Conservation (phyloP, 2,113 vertebrate genomes). For the Oncorhynchus tshawytscha region DNA sequence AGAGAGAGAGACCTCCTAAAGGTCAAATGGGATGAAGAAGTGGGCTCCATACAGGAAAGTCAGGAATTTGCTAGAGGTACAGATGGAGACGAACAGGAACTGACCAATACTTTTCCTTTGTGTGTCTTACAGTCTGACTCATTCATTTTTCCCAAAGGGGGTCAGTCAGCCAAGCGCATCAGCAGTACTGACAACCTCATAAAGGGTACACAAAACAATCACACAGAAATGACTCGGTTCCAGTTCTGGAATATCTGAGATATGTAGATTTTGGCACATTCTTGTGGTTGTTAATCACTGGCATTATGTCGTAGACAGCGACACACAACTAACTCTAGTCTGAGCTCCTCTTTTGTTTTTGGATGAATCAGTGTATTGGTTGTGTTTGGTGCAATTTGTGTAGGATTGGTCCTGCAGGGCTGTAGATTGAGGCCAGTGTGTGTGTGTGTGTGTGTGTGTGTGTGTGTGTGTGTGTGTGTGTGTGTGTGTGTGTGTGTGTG, state of each 20-base stretch:
- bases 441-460: not conserved
- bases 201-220: conserved; percentile 24
- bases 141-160: conserved; percentile 24
- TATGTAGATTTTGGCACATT: conserved; percentile 22
- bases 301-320: conserved; percentile 1
- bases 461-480: conserved; percentile 5
- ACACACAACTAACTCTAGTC: not conserved
- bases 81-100: conserved; percentile 30
- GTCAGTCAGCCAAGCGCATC: conserved; percentile 22
- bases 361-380: conserved; percentile 45
- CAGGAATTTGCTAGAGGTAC: conserved; percentile 29
- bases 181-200: conserved; percentile 33
- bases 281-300: conserved; percentile 33
- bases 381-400: not conserved
- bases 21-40: conserved; percentile 28
- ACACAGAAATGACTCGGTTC: conserved; percentile 25
- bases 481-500: not conserved
- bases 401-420: not conserved
- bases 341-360: conserved; percentile 36
- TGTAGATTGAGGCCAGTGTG: not conserved
- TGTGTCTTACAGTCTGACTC: conserved; percentile 46
- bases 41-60: conserved; percentile 46
- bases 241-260: conserved; percentile 16
- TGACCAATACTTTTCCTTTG: conserved; percentile 30
- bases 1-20: not conserved